Evolutionary conservation across 2,113 vertebrate species (phyloP).

Genomic region (Salminus brasiliensis): DNA sequence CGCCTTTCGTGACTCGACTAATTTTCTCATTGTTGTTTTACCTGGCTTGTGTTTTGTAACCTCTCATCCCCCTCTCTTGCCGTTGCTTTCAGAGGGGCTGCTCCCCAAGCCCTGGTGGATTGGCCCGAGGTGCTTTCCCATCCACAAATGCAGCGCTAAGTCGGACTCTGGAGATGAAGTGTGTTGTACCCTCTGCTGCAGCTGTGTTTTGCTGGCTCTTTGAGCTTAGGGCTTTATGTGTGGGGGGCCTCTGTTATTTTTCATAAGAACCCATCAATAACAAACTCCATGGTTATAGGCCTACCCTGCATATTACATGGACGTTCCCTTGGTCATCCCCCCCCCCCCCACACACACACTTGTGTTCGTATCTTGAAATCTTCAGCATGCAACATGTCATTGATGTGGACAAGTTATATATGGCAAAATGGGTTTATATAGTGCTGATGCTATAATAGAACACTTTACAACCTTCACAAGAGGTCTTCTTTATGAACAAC

Average conservation of each 20-base stretch:
- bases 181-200: slow-evolving; percentile 38
- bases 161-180: slow-evolving; percentile 20
- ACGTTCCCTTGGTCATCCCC: background rate
- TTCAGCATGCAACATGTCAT: background rate
- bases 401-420: background rate
- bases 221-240: slow-evolving; percentile 45
- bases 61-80: slow-evolving; percentile 33
- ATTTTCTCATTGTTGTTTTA: slow-evolving; percentile 72
- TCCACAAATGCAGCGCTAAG: slow-evolving; percentile 42
- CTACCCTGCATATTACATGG: background rate
- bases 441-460: too few species aligned
- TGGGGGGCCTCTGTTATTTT: slow-evolving; percentile 20
- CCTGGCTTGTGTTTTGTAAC: slow-evolving; percentile 71
- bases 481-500: background rate
- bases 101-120: slow-evolving; percentile 49
- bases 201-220: slow-evolving; percentile 49
- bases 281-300: background rate
- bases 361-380: background rate
- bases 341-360: background rate
- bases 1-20: slow-evolving; percentile 64
- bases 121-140: slow-evolving; percentile 61
- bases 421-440: background rate
- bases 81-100: slow-evolving; percentile 44
- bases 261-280: slow-evolving; percentile 38
- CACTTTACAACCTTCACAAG: too few species aligned